Conservation (phyloP, 2,888 invertebrate genomes). For the Dyspetes luteomarginatus region DNA sequence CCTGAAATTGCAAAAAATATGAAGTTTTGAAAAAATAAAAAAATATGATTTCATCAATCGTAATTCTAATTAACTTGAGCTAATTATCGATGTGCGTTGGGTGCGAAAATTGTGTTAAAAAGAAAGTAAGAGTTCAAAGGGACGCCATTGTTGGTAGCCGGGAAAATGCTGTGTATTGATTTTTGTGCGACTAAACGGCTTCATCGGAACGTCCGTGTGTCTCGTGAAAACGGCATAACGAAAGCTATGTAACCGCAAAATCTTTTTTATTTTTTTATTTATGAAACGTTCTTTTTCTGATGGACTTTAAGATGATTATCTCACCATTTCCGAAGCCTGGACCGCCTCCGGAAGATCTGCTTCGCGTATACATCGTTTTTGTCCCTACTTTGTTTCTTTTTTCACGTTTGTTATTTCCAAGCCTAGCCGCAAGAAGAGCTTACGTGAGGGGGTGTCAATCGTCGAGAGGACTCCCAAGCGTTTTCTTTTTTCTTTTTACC, state of each 20-base stretch:
- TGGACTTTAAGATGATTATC: no score
- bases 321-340: constrained; percentile 56
- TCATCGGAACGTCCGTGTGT: not conserved
- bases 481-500: no score
- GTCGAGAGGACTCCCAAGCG: not conserved
- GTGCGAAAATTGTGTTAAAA: not conserved
- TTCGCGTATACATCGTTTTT: constrained; percentile 56
- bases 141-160: constrained; percentile 57
- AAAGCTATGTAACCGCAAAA: not conserved
- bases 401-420: no score
- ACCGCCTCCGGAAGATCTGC: constrained; percentile 57
- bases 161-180: constrained; percentile 50
- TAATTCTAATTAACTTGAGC: no score
- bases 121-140: constrained; percentile 24
- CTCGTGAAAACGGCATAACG: not conserved
- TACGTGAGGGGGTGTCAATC: constrained; percentile 5
- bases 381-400: not conserved
- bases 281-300: not conserved
- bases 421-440: constrained; percentile 28
- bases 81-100: not conserved
- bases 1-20: constrained; percentile 19
- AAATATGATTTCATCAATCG: not conserved
- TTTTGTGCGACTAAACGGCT: constrained; percentile 26
- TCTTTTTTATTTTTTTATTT: not conserved
- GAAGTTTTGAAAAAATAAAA: not conserved